Evolutionary conservation across 1,140 invertebrate genomes (phyloP).

Genomic region (Phenacoccus solenopsis): DNA sequence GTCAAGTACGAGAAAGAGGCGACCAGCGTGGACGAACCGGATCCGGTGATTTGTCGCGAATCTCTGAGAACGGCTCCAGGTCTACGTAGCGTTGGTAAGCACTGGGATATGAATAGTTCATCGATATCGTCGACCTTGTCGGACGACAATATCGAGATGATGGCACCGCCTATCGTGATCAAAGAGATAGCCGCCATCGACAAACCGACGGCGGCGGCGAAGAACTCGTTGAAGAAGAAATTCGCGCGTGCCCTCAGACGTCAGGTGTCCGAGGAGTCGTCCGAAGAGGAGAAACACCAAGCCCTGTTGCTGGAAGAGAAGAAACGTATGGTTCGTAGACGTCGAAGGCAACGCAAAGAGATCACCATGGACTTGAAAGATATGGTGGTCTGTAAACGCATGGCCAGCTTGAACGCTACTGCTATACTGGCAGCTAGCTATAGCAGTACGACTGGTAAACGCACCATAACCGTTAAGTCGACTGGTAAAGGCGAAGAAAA

Average conservation of each 20-base stretch:
- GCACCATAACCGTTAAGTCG: constrained; percentile 5
- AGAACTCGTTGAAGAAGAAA: constrained; percentile 24
- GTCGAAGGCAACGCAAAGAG: constrained; percentile 44
- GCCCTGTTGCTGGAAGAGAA: constrained; percentile 34
- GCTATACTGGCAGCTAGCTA: constrained; percentile 85
- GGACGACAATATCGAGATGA: background rate
- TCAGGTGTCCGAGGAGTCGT: constrained; percentile 16
- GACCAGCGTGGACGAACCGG: background rate
- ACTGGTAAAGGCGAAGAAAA: constrained; percentile 31
- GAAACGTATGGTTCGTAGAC: constrained; percentile 19
- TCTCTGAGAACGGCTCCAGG: constrained; percentile 55
- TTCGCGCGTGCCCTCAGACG: constrained; percentile 31
- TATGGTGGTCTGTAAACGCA: constrained; percentile 75
- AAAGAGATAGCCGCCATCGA: constrained; percentile 22
- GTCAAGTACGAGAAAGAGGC: constrained; percentile 28
- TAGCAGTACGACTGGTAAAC: constrained; percentile 27
- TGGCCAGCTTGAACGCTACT: constrained; percentile 85
- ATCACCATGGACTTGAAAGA: constrained; percentile 72
- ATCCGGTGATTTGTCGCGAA: constrained; percentile 32
- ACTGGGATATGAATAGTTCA: constrained; percentile 57
- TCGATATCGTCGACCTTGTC: constrained; percentile 4
- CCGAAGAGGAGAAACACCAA: constrained; percentile 24
- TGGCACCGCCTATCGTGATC: background rate
- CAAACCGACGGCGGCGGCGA: background rate
- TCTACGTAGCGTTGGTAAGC: constrained; percentile 59